A percentile compares a stretch with the other conserved stretches of the same genome.
These are phyloP conservation scores for Thereva nobilitata DNA, from an alignment of 2,888 invertebrate genomes.

Conservation along the genomic window DNA sequence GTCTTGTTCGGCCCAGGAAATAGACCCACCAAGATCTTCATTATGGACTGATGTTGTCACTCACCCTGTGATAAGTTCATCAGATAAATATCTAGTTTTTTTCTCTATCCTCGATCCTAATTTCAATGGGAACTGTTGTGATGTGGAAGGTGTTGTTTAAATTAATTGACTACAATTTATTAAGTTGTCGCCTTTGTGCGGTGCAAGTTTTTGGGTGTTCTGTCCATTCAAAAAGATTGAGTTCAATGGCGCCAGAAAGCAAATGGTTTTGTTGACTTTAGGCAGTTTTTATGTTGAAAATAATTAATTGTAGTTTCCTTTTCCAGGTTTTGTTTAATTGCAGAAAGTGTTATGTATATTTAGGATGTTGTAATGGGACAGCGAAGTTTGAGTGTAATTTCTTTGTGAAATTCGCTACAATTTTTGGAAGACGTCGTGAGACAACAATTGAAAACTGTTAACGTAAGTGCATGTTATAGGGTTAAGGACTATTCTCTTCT, in stretches of 20 bases:
- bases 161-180: constrained; percentile 18
- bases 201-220: constrained; percentile 16
- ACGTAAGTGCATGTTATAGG: too few relatives aligned
- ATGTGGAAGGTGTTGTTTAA: background rate
- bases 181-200: background rate
- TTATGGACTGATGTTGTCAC: constrained; percentile 9
- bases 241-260: constrained; percentile 14
- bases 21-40: constrained; percentile 13
- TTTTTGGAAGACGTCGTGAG: too few relatives aligned
- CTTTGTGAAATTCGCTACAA: too few relatives aligned
- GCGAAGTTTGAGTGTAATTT: too few relatives aligned
- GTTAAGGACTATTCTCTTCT: too few relatives aligned
- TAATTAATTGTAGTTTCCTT: too few relatives aligned
- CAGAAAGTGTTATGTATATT: too few relatives aligned
- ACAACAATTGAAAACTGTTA: too few relatives aligned
- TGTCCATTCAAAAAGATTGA: background rate
- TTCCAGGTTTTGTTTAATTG: too few relatives aligned
- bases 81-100: constrained; percentile 5
- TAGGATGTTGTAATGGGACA: too few relatives aligned
- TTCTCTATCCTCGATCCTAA: background rate
- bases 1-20: background rate
- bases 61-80: constrained; percentile 7
- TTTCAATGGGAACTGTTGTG: background rate
- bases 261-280: background rate
- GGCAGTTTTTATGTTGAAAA: background rate